Percentiles rank a stretch among this genome's conserved stretches.
Conservation (phyloP, 2,888 invertebrate genomes). For the Sinelater perroti region DNA sequence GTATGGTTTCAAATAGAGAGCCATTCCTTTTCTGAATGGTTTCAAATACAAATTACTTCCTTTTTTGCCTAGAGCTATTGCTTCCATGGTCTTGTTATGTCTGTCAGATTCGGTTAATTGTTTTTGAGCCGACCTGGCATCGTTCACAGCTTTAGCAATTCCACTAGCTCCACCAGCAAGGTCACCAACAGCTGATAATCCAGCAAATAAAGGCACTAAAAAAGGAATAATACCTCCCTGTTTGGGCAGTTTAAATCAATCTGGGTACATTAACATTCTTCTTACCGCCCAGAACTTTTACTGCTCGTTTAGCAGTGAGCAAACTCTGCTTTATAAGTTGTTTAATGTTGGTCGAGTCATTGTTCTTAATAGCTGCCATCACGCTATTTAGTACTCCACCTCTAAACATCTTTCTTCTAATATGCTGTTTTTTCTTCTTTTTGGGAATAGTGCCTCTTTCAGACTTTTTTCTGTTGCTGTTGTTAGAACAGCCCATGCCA, state of each 20-base stretch:
- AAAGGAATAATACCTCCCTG: conserved; percentile 51
- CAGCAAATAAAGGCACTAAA: conserved; percentile 54
- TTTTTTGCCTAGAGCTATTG: conserved; percentile 44
- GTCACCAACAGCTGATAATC: conserved; percentile 43
- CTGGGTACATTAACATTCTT: conserved; percentile 2
- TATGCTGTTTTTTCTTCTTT: too few relatives aligned
- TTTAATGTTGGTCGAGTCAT: too few relatives aligned
- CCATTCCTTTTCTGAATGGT: conserved; percentile 39
- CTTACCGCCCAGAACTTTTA: conserved; percentile 42
- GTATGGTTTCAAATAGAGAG: too few relatives aligned
- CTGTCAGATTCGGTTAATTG: conserved; percentile 43
- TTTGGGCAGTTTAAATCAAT: conserved; percentile 52
- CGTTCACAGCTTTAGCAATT: conserved; percentile 45
- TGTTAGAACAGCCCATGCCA: conserved; percentile 32
- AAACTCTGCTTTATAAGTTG: too few relatives aligned
- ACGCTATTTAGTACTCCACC: too few relatives aligned
- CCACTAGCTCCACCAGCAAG: conserved; percentile 43
- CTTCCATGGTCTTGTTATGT: conserved; percentile 48
- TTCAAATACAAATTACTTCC: conserved; percentile 42
- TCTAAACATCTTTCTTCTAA: too few relatives aligned
- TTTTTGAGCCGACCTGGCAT: conserved; percentile 40
- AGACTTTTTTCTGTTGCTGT: background rate
- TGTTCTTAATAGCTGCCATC: too few relatives aligned
- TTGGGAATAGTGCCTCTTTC: background rate
- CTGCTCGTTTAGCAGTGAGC: too few relatives aligned